A percentile compares a stretch with the other conserved stretches of the same genome.
phyloP scores from a whole-genome alignment of 2,797 vertebrate genomes.

The Tadarida brasiliensis region DNA sequence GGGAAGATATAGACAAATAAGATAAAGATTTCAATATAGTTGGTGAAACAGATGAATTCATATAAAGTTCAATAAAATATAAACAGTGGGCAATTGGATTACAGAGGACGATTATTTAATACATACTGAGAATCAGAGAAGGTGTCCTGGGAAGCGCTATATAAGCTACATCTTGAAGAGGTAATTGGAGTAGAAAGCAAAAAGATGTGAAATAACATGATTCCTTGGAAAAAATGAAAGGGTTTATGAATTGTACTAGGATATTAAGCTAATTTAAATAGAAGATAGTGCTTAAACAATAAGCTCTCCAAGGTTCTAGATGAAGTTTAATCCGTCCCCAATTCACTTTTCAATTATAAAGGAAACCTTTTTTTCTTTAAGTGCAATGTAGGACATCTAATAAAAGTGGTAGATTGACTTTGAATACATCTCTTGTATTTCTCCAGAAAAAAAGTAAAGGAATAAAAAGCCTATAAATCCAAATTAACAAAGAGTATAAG shows the following conservation, averaged over 20 bases:
- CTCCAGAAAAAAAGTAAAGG: neutral
- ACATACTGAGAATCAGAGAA: neutral
- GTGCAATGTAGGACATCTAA: neutral
- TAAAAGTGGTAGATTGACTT: neutral
- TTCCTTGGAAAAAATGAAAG: neutral
- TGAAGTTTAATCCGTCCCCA: neutral
- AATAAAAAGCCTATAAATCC: neutral
- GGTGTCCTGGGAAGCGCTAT: neutral
- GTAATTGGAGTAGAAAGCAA: neutral
- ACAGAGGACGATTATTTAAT: neutral
- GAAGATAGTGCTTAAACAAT: neutral
- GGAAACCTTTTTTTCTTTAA: neutral
- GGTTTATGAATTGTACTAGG: neutral
- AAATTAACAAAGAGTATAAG: neutral
- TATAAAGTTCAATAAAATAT: slow-evolving; percentile 15
- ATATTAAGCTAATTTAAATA: neutral
- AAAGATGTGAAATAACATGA: neutral
- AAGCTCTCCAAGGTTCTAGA: neutral
- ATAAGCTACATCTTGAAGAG: neutral
- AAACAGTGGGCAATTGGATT: neutral
- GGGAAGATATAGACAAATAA: neutral
- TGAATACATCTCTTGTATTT: neutral
- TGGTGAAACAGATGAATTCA: slow-evolving; percentile 33
- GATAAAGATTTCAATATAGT: neutral
- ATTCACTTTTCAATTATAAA: neutral